Conservation (phyloP, 1,140 invertebrate species). For the Caenorhabditis latens region DNA sequence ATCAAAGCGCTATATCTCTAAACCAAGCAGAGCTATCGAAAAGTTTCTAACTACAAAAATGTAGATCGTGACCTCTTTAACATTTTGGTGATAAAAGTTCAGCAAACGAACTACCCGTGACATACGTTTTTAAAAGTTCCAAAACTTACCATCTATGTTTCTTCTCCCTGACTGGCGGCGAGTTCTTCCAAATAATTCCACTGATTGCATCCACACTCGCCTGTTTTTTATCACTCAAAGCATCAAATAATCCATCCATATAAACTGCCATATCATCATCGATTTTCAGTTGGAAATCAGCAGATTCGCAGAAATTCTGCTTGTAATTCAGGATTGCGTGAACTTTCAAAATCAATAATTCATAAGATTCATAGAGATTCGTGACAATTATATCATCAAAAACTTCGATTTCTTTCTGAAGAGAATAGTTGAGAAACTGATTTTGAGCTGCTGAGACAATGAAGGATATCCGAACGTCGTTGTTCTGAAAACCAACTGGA, state of each 20-base stretch:
- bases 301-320: not conserved
- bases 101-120: too few relatives aligned
- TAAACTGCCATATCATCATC: slow-evolving; percentile 46
- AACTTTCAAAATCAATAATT: slow-evolving; percentile 25
- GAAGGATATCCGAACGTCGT: slow-evolving; percentile 26
- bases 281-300: slow-evolving; percentile 35
- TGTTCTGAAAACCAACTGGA: not conserved
- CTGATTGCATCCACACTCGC: slow-evolving; percentile 1
- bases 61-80: too few relatives aligned
- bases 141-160: slow-evolving; percentile 15
- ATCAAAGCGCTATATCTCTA: too few relatives aligned
- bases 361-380: slow-evolving; percentile 28
- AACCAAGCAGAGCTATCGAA: too few relatives aligned
- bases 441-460: slow-evolving; percentile 1
- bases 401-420: slow-evolving; percentile 26
- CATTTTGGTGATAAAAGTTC: too few relatives aligned
- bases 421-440: not conserved
- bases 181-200: slow-evolving; percentile 34
- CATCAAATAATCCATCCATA: slow-evolving; percentile 2
- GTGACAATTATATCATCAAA: slow-evolving; percentile 31
- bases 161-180: slow-evolving; percentile 11
- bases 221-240: not conserved
- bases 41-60: too few relatives aligned
- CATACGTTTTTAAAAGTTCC: too few relatives aligned
- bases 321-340: slow-evolving; percentile 38